These are phyloP conservation scores for Gambusia holbrooki DNA, from an alignment of 2,113 vertebrate genomes.

Conservation along the genomic window DNA sequence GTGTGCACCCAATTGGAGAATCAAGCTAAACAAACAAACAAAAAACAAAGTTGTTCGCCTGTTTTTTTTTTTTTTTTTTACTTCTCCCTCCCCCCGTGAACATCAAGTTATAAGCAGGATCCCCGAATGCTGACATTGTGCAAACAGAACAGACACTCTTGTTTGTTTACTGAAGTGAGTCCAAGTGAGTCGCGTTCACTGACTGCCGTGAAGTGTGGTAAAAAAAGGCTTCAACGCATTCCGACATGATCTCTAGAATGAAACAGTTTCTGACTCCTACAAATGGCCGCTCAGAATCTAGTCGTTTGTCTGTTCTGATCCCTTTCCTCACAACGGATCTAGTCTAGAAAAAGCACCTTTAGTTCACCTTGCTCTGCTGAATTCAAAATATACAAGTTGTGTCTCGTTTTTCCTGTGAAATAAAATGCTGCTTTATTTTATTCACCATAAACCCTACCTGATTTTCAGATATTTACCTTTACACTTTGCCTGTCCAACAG, in stretches of 20 bases:
- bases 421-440: not conserved
- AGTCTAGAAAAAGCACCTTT: not conserved
- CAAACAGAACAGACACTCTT: conserved; percentile 17
- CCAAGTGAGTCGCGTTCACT: not conserved
- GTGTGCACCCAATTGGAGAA: not conserved
- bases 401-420: not conserved
- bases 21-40: too few species aligned
- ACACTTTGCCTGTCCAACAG: not conserved
- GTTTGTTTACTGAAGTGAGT: conserved; percentile 11
- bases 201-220: conserved; percentile 5
- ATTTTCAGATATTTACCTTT: conserved; percentile 1
- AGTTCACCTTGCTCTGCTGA: conserved; percentile 7
- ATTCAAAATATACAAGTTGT: conserved; percentile 6
- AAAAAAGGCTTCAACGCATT: conserved; percentile 53
- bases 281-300: conserved; percentile 12
- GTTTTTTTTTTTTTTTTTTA: not conserved
- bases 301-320: conserved; percentile 5
- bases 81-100: not conserved
- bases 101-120: conserved; percentile 27
- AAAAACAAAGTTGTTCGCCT: too few species aligned
- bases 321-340: not conserved
- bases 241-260: conserved; percentile 21
- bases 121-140: conserved; percentile 31
- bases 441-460: conserved; percentile 3
- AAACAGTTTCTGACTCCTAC: not conserved